Base-by-base conservation (phyloP, 2,888 invertebrate genomes). In the Barypeithes pellucidus region DNA sequence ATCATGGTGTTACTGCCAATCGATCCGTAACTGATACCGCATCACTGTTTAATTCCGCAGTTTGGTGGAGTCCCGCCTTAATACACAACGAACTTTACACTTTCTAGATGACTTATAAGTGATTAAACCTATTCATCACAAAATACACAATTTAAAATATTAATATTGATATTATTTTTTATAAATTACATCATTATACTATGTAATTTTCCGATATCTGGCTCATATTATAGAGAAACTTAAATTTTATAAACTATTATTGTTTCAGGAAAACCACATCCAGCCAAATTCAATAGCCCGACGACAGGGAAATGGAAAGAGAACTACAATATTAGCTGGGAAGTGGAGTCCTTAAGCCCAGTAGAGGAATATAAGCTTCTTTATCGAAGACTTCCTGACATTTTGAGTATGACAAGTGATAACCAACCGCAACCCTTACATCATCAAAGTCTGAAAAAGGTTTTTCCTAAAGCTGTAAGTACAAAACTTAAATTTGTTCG, bases 261-360 rank as follows among this genome's bases (percentile, higher is more conserved):
- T 67, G 18, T 61, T 68, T 33, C 81, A 89, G 92, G 91, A 74
- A 89, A 89, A 84, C 91, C 92, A 45, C 91, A 90, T 82, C 88
- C 90, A 73, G 91, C 90, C 39, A 88, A 89, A 80, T 91, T 92
- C 85, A 88, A 88, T 81, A 91, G 91, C 79, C 89, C 90, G 76
- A 88, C 90, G 72, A 87, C 89, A 78, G 90, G 91, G 76, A 88
- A 89, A 79, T 90, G 86, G 84, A 84, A 86, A 73, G 88, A 88
- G 79, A 90, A 90, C 81, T 92, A 91, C 85, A 91, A 91, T 83
- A 90, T 92, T 78, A 90, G 90, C 61, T 92, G 91, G 91, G 88
- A 89, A 54, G 91, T 91, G 24, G 90, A 91, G 82, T 91, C 91
- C 67, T 89, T 90, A 82, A 89, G 90, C 77, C 91, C 91, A 65